Conservation (phyloP, 2,888 invertebrate genomes). For the Adelognathus sp. region DNA sequence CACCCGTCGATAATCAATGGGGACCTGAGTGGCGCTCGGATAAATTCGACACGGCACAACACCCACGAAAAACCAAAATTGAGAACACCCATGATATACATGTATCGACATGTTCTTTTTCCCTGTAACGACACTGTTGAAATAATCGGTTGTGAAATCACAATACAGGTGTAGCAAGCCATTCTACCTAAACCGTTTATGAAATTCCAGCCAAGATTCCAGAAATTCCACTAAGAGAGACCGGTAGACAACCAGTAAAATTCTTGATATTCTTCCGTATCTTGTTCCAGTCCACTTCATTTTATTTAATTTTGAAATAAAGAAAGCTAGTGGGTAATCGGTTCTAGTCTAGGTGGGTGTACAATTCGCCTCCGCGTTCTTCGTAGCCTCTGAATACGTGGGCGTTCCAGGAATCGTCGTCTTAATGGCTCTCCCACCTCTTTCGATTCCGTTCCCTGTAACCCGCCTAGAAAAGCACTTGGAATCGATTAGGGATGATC, state of each 20-base stretch:
- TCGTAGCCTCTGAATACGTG: constrained; percentile 5
- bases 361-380: neutral
- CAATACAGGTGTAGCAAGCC: neutral
- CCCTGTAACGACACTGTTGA: no score
- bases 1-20: neutral
- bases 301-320: neutral
- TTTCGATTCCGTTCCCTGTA: neutral
- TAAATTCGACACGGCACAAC: neutral
- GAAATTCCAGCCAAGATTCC: neutral
- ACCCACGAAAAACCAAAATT: neutral
- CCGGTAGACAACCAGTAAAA: neutral
- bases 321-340: neutral
- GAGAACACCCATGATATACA: neutral
- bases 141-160: neutral
- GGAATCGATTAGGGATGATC: neutral
- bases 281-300: neutral
- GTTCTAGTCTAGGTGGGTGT: constrained; percentile 28
- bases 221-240: neutral
- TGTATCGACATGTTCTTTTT: neutral
- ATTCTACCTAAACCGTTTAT: neutral
- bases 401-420: neutral
- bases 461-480: neutral
- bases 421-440: neutral
- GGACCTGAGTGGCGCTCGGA: neutral
- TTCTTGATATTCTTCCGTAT: no score